Evolutionary conservation across 2,797 vertebrate genomes (phyloP), one percentile per base, ranked within the genome.

Genomic region (Sparus aurata): DNA sequence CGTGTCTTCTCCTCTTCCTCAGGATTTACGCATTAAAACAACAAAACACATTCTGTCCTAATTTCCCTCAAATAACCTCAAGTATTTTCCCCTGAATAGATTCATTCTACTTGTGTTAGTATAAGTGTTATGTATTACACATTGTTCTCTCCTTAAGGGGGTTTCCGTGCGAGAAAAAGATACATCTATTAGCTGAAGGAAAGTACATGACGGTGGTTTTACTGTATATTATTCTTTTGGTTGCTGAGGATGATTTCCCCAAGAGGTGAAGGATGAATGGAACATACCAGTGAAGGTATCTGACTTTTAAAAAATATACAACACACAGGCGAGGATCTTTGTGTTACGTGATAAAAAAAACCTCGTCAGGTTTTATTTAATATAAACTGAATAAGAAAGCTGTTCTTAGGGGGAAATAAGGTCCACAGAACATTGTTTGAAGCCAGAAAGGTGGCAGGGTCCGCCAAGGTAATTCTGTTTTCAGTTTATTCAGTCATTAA

Each of bases 71-170:
- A 79, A 87, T 83, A 75, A 81, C 86, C 85, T 81, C 85, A 88
- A 83, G 85, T 61, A 86, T 89, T 63, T 73, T 79, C 76, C 49
- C 59, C 52, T 89, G 76, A 90, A 88, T 80, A 87, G 82, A 76
- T 84, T 84, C 57, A 85, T 91, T 87, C 75, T 85, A 66, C 63
- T 77, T 87, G 73, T 69, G 62, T 80, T 38, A 38, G 38, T 72
- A 43, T 61, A 79, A 69, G 23, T 67, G 43, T 68, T 30, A 78
- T 82, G 87, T 89, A 58, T 83, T 79, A 20, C 77, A 73, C 89
- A 88, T 91, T 93, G 89, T 94, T 91, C 85, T 85, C 45, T 25
- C 41, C 25, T 62, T 76, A 16, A 38, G 88, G 91, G 89, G 83
- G 53, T 91, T 91, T 93, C 88, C 89, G 38, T 75, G 10, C 41